Conservation (phyloP, 2,888 invertebrate genomes). For the Alentia gelatinosa region DNA sequence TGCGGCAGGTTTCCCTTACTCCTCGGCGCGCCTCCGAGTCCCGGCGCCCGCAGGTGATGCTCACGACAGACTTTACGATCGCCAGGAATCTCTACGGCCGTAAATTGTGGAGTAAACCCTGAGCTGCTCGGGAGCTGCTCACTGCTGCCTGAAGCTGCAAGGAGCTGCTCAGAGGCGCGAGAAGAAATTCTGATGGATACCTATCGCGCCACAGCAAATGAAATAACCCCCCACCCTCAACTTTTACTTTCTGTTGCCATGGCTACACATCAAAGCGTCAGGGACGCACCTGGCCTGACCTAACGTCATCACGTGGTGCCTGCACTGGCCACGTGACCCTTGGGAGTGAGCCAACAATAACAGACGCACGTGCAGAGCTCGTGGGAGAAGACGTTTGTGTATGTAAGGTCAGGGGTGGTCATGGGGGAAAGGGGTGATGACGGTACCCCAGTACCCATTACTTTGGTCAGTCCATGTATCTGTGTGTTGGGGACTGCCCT, state of each 20-base stretch:
- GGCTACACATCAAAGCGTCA: background rate
- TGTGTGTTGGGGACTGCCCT: too few species aligned
- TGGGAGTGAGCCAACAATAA: background rate
- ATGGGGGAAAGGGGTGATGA: background rate
- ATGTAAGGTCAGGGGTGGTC: background rate
- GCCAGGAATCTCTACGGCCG: background rate
- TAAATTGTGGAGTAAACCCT: background rate
- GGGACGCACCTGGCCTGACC: background rate
- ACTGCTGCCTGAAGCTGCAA: too few species aligned
- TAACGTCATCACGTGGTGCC: background rate
- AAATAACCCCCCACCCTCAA: background rate
- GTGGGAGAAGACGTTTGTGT: background rate
- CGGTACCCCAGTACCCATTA: too few species aligned
- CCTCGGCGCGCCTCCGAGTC: too few species aligned
- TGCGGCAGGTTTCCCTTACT: background rate
- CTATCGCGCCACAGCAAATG: too few species aligned
- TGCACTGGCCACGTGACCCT: background rate
- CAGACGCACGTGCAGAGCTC: background rate
- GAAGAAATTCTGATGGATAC: too few species aligned
- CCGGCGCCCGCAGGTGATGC: background rate
- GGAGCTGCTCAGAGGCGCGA: too few species aligned
- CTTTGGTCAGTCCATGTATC: too few species aligned
- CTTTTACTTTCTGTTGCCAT: constrained; percentile 2
- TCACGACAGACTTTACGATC: background rate
- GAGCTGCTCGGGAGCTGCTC: background rate